These are phyloP conservation scores for Morone chrysops DNA, from an alignment of 2,113 vertebrate species.

Conservation along the genomic window DNA sequence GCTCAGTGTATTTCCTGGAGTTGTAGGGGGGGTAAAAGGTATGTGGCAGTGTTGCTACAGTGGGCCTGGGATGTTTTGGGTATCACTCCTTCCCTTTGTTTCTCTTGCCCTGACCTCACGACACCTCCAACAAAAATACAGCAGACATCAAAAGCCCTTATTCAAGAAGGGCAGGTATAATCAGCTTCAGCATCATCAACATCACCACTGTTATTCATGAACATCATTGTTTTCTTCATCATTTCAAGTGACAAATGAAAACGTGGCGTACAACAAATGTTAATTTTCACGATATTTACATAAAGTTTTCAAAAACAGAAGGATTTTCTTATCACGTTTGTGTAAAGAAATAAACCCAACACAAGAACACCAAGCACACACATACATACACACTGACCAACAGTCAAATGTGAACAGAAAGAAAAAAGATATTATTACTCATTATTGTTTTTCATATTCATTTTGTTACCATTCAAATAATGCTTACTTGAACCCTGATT, in stretches of 20 bases:
- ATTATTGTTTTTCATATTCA: constrained; percentile 79
- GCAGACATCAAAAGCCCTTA: constrained; percentile 84
- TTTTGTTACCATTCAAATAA: constrained; percentile 79
- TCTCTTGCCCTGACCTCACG: constrained; percentile 70
- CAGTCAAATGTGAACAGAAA: constrained; percentile 83
- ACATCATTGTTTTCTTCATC: constrained; percentile 75
- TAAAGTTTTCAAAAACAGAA: constrained; percentile 80
- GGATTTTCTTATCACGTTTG: constrained; percentile 71
- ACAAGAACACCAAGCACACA: constrained; percentile 83
- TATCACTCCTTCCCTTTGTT: constrained; percentile 72
- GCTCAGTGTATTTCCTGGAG: constrained; percentile 28
- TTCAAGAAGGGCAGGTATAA: constrained; percentile 85
- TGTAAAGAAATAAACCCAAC: constrained; percentile 80
- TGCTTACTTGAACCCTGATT: constrained; percentile 83
- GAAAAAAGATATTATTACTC: constrained; percentile 80
- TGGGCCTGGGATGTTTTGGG: constrained; percentile 64
- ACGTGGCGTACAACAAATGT: constrained; percentile 80
- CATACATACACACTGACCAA: constrained; percentile 80
- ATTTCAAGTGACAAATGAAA: constrained; percentile 84
- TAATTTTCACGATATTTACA: constrained; percentile 84
- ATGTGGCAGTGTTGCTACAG: constrained; percentile 76
- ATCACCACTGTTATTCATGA: constrained; percentile 76
- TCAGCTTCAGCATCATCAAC: constrained; percentile 78
- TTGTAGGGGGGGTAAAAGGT: constrained; percentile 9
- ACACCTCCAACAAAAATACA: constrained; percentile 81